phyloP scores from a whole-genome alignment of 2,888 invertebrate species.

The Drosophila kuntzei region DNA sequence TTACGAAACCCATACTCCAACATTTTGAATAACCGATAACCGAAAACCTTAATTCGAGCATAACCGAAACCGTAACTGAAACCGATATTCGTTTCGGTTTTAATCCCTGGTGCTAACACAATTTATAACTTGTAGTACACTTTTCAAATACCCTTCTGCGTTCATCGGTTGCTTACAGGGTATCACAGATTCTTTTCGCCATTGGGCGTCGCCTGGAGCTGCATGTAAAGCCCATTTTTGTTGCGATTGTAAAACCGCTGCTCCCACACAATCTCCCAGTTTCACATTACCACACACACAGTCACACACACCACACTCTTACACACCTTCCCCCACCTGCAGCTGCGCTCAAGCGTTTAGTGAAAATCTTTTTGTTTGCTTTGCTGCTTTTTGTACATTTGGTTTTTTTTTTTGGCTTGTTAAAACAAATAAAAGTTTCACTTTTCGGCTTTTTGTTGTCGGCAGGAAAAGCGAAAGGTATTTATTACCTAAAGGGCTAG shows the following conservation, averaged over 20 bases:
- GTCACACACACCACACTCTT: background rate
- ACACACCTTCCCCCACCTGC: background rate
- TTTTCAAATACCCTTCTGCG: background rate
- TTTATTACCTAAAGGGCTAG: constrained; percentile 59
- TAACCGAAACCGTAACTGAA: too few relatives aligned
- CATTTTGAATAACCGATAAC: too few relatives aligned
- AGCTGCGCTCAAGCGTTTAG: constrained; percentile 29
- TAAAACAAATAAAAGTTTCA: constrained; percentile 46
- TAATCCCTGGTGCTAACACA: background rate
- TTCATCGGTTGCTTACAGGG: constrained; percentile 1
- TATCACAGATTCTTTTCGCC: constrained; percentile 17
- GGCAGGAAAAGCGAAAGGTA: constrained; percentile 52
- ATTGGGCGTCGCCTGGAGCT: constrained; percentile 29
- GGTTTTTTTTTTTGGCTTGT: constrained; percentile 18
- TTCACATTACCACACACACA: constrained; percentile 13
- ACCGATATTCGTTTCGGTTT: too few relatives aligned
- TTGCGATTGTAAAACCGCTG: constrained; percentile 25
- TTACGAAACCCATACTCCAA: too few relatives aligned
- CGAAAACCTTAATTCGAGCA: too few relatives aligned
- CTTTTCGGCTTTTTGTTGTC: constrained; percentile 18
- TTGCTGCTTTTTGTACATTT: constrained; percentile 5
- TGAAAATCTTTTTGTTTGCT: constrained; percentile 33
- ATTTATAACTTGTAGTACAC: background rate
- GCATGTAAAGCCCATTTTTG: constrained; percentile 19
- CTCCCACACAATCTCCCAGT: constrained; percentile 26